phyloP scores from a whole-genome alignment of 2,797 vertebrate species.

The Neostethus bicornis region DNA sequence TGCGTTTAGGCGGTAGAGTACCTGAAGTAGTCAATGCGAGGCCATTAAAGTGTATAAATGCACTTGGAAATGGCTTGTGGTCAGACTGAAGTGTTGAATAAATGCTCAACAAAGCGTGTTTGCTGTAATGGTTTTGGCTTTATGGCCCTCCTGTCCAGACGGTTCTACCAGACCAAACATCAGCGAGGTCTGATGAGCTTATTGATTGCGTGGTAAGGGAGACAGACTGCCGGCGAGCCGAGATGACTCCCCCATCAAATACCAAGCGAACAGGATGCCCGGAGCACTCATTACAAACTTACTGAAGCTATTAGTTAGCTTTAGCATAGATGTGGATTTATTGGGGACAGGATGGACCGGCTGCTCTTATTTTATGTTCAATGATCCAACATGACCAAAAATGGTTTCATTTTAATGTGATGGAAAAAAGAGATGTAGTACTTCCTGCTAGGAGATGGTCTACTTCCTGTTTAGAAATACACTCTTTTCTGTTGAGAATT shows the following conservation, averaged over 20 bases:
- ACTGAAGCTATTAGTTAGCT: no score
- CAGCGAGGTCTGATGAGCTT: constrained; percentile 13
- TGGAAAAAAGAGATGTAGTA: no score
- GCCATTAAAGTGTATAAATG: constrained; percentile 21
- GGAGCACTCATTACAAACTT: constrained; percentile 2
- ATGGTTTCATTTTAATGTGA: no score
- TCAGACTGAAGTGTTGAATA: constrained; percentile 34
- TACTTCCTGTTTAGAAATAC: no score
- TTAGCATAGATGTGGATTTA: no score
- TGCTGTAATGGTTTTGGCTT: constrained; percentile 26
- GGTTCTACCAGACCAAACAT: neutral
- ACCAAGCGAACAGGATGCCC: no score
- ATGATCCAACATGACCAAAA: no score
- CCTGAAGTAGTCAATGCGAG: neutral
- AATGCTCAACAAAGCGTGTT: constrained; percentile 18
- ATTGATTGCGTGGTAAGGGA: constrained; percentile 7
- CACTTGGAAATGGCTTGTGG: constrained; percentile 12
- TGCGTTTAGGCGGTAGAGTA: neutral
- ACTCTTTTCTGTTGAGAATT: no score
- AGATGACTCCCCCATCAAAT: neutral
- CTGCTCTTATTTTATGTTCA: no score
- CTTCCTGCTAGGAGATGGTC: no score
- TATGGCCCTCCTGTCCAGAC: constrained; percentile 6
- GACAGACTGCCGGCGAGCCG: neutral
- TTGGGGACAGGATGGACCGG: no score